Conservation (phyloP, 2,113 vertebrate genomes). For the Alaudala cheleensis region DNA sequence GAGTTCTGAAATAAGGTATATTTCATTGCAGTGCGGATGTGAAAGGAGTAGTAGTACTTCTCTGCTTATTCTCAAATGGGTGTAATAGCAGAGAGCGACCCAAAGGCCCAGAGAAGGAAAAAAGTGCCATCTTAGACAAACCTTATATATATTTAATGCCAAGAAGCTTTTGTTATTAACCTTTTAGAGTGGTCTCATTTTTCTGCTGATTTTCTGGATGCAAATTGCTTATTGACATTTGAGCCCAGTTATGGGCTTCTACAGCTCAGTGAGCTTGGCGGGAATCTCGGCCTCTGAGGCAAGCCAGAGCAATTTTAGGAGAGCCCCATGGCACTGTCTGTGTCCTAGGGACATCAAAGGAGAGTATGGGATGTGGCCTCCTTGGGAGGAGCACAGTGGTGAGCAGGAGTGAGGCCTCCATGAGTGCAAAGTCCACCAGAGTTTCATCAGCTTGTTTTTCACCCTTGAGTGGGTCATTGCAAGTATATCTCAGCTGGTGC, state of each 20-base stretch:
- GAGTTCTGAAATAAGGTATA: background rate
- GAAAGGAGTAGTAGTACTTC: background rate
- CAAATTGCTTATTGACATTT: background rate
- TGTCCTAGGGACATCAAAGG: background rate
- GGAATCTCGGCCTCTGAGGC: background rate
- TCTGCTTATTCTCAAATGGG: background rate
- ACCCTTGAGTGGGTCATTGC: background rate
- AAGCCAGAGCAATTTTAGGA: background rate
- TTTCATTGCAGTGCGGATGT: background rate
- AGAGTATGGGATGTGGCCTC: background rate
- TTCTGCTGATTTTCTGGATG: background rate
- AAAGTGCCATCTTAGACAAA: background rate
- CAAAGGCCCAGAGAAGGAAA: background rate
- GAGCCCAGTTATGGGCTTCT: background rate
- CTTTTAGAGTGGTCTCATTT: background rate
- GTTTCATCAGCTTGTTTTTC: background rate
- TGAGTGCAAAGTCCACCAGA: background rate
- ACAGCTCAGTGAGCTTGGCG: accelerated
- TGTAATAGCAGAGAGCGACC: background rate
- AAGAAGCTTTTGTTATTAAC: background rate
- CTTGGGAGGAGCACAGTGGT: background rate
- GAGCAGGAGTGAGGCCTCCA: background rate
- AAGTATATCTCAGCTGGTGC: background rate
- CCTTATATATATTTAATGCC: background rate
- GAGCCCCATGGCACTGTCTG: background rate